Evolutionary conservation across 1,140 invertebrate genomes (phyloP).

Genomic region (Achatina immaculata): DNA sequence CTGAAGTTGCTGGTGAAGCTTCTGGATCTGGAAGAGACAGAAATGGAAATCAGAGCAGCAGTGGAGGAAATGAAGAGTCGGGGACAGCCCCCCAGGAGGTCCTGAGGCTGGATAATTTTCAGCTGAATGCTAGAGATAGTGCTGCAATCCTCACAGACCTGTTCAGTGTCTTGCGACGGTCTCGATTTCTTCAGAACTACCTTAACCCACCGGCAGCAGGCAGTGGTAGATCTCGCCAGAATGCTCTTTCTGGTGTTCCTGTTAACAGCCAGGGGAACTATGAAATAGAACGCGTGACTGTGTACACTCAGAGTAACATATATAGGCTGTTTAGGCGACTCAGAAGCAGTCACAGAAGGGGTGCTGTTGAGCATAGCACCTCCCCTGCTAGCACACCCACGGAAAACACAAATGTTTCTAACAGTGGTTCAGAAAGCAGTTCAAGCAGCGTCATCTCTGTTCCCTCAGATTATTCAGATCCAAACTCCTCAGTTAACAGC

Average conservation of each 20-base stretch:
- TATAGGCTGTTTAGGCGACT: conserved; percentile 26
- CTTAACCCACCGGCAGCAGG: background rate
- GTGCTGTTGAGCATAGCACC: background rate
- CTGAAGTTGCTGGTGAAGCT: background rate
- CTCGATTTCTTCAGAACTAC: conserved; percentile 14
- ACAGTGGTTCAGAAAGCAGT: background rate
- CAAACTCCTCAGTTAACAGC: background rate
- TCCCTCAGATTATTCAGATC: background rate
- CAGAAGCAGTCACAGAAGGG: background rate
- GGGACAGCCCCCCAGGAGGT: background rate
- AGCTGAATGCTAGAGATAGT: background rate
- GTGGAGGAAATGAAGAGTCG: background rate
- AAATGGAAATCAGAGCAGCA: background rate
- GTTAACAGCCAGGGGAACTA: background rate
- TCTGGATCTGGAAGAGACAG: background rate
- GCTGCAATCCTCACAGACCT: conserved; percentile 10
- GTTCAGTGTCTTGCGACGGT: conserved; percentile 25
- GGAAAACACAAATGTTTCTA: background rate
- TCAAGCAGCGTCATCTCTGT: background rate
- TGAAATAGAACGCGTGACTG: conserved; percentile 35
- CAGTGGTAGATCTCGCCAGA: background rate
- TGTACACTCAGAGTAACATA: conserved; percentile 34
- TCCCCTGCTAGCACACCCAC: background rate
- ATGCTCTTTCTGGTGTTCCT: background rate
- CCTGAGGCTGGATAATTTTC: conserved; percentile 10